Base-by-base conservation (phyloP, 1,140 invertebrate species). In the Saccostrea glomerata region DNA sequence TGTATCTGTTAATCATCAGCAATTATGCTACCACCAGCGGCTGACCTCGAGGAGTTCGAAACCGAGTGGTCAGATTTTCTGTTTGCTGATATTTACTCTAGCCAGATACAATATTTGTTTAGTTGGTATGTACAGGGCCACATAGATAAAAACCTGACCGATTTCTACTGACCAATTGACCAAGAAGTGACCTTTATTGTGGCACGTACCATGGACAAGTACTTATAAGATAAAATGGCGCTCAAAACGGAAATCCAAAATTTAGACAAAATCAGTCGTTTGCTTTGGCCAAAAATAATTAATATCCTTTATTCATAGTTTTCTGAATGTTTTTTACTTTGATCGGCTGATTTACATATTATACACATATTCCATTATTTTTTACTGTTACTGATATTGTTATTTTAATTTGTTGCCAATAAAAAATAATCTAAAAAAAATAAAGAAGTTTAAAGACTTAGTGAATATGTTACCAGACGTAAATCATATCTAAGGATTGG, bases 101-200 rank as follows among this genome's bases (percentile, higher is more conserved):
- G 70, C 70, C 70, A 77, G 70, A 77, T 77, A 77, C 70, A 77
- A 77, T 77, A 77, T 77, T 77, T 77, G 70, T 77, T 77, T 77
- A 77, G 70, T 77, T 77, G 70, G 15, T 77, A 77, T 23, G 70
- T 77, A 77, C 25, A 77, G 70, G 25, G 23, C 70, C 70, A 77
- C 70, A 77, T 77, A 77, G 70, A 77, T 77, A 77, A 77, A 77
- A 25, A 77, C 70, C 70, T 77, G 70, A 77, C 70, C 70, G 25
- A 77, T 77, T 77, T 77, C 36, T 15, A 77, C 70, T 77, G 70
- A 77, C 70, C 70, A 77, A 77, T 30, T 77, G 70, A 77, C 70
- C 70, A 77, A 77, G 25, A 30, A 77, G 70, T 77, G 70, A 77
- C 70, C 70, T 77, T 77, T 77, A 7, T 77, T 77, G 23, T 36